Evolutionary conservation across 1,140 invertebrate genomes (phyloP).

Genomic region (Lamellibrachia luymesi): DNA sequence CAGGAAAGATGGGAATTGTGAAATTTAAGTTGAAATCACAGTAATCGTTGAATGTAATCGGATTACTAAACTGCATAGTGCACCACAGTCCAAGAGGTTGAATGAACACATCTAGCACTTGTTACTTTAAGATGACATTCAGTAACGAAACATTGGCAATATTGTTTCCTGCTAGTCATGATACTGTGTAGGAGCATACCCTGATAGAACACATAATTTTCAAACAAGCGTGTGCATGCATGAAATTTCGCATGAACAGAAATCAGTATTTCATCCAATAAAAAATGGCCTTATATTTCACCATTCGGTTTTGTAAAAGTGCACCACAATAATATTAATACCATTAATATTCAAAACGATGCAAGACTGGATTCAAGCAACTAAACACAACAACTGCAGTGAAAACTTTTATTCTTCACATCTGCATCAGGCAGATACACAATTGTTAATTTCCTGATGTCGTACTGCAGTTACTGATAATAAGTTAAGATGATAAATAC

Average conservation of each 20-base stretch:
- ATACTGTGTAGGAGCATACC: too few relatives aligned
- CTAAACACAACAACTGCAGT: neutral
- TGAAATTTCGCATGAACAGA: too few relatives aligned
- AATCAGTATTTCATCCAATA: too few relatives aligned
- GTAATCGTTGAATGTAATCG: neutral
- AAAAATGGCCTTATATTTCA: too few relatives aligned
- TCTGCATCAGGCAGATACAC: neutral
- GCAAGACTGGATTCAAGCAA: neutral
- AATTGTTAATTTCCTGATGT: neutral
- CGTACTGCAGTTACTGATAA: neutral
- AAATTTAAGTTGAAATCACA: too few relatives aligned
- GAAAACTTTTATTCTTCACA: neutral
- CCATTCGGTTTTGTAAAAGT: neutral
- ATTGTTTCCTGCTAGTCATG: neutral
- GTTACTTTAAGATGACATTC: neutral
- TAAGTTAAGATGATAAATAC: neutral
- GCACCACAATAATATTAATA: neutral
- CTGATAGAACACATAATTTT: too few relatives aligned
- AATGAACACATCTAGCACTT: neutral
- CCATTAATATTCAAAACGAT: neutral
- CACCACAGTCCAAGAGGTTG: neutral
- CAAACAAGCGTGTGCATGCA: too few relatives aligned
- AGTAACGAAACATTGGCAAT: neutral
- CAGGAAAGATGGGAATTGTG: too few relatives aligned
- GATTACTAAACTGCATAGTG: neutral